A percentile compares a stretch with the other conserved stretches of the same genome.
These are phyloP conservation scores for Hycleus cichorii DNA, from an alignment of 1,140 invertebrate species.

Conservation along the genomic window DNA sequence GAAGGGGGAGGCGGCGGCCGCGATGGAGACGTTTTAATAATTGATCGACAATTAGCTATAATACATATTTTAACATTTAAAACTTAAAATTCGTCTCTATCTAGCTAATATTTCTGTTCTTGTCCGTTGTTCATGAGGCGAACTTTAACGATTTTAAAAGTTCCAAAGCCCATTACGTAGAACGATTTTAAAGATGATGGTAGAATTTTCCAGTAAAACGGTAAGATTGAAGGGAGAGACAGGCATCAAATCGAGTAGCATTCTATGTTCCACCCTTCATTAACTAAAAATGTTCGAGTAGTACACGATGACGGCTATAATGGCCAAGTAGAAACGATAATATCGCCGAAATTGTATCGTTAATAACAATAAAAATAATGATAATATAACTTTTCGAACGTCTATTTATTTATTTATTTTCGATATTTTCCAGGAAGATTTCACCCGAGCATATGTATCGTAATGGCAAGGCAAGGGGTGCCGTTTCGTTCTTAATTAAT, in stretches of 20 bases:
- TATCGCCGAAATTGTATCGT: no score
- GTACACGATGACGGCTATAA: background rate
- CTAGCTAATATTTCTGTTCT: no score
- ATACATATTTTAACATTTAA: slow-evolving; percentile 8
- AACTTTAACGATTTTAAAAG: slow-evolving; percentile 13
- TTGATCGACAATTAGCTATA: slow-evolving; percentile 14
- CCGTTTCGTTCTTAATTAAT: slow-evolving; percentile 14
- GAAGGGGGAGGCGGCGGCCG: background rate
- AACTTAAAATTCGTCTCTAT: background rate
- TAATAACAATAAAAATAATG: no score
- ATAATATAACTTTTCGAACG: no score
- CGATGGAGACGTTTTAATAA: slow-evolving; percentile 5
- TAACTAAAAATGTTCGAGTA: slow-evolving; percentile 11
- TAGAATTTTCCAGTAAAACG: background rate
- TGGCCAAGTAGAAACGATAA: no score
- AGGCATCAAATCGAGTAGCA: slow-evolving; percentile 4
- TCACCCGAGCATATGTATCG: no score
- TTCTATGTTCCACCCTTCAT: slow-evolving; percentile 3
- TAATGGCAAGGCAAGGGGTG: no score
- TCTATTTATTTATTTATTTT: no score
- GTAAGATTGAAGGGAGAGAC: background rate
- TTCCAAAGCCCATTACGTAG: slow-evolving; percentile 10
- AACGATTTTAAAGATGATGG: no score
- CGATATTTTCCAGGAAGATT: no score
- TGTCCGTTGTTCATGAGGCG: no score